phyloP scores from a whole-genome alignment of 1,140 invertebrate species.

The Zaprionus nigranus region DNA sequence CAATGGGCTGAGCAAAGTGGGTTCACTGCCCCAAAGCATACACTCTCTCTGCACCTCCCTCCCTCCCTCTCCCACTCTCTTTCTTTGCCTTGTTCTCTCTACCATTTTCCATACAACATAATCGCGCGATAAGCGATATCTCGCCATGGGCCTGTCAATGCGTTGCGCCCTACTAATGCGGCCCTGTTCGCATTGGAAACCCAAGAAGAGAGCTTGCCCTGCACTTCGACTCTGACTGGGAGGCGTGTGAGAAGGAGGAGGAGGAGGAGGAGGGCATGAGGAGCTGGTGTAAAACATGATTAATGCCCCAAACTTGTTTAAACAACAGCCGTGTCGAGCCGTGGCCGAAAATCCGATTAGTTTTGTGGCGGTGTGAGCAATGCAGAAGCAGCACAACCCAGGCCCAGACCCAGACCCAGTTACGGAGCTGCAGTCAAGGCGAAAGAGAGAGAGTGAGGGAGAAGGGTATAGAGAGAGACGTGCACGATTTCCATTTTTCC shows the following conservation, averaged over 20 bases:
- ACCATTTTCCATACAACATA: slow-evolving; percentile 70
- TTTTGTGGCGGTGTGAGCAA: slow-evolving; percentile 59
- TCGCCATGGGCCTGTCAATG: slow-evolving; percentile 68
- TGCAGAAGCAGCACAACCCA: slow-evolving; percentile 24
- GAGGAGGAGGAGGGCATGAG: slow-evolving; percentile 35
- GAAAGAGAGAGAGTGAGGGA: slow-evolving; percentile 22
- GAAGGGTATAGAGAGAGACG: slow-evolving; percentile 10
- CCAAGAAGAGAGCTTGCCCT: background rate
- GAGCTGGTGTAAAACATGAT: slow-evolving; percentile 75
- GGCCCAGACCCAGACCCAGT: slow-evolving; percentile 23
- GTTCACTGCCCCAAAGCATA: slow-evolving; percentile 56
- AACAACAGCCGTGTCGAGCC: slow-evolving; percentile 74
- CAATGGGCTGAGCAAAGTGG: slow-evolving; percentile 8
- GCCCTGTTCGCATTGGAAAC: slow-evolving; percentile 26
- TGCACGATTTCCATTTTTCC: slow-evolving; percentile 77
- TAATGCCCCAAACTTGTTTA: slow-evolving; percentile 80
- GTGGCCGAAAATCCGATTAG: slow-evolving; percentile 80
- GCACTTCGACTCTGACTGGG: background rate
- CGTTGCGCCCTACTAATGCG: slow-evolving; percentile 71
- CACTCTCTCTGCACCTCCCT: background rate
- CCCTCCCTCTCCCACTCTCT: background rate
- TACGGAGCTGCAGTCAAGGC: slow-evolving; percentile 34
- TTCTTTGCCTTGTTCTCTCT: slow-evolving; percentile 4
- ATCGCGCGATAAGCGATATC: slow-evolving; percentile 79
- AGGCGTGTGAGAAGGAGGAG: slow-evolving; percentile 5